Evolutionary conservation across 2,797 vertebrate genomes (phyloP).

Genomic region (Mallotus villosus): DNA sequence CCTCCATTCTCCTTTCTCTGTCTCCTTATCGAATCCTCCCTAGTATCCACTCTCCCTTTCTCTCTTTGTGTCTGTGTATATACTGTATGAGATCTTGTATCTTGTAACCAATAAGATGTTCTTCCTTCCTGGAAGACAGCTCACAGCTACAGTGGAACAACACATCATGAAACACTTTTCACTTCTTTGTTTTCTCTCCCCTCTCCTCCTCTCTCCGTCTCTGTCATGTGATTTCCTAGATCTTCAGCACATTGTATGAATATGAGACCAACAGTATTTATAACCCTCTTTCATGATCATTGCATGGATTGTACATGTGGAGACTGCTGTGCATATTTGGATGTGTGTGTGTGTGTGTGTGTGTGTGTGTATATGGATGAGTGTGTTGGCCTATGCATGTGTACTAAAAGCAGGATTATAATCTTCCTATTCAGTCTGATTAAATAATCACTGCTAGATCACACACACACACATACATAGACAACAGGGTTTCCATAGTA

Average conservation of each 20-base stretch:
- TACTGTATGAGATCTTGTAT: no score
- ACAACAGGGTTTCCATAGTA: slow-evolving; percentile 13
- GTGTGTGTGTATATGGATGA: slow-evolving; percentile 21
- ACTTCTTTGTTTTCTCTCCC: no score
- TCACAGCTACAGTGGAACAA: background rate
- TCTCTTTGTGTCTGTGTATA: no score
- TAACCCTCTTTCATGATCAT: no score
- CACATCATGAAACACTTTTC: background rate
- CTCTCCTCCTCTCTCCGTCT: no score
- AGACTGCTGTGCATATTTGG: background rate
- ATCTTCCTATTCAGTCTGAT: slow-evolving; percentile 38
- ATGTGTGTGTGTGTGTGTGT: slow-evolving; percentile 3
- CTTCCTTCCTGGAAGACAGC: no score
- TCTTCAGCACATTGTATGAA: no score
- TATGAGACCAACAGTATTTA: no score
- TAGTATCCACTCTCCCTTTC: no score
- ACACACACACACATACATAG: slow-evolving; percentile 21
- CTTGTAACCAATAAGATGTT: no score
- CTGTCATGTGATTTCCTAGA: no score
- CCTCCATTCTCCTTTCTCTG: slow-evolving; percentile 9
- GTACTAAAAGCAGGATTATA: slow-evolving; percentile 42
- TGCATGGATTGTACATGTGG: background rate
- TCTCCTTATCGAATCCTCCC: no score
- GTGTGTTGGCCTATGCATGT: background rate
- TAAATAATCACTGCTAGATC: slow-evolving; percentile 28